Base-by-base conservation (phyloP, 2,888 invertebrate species). In the Cryptus viduatorius region DNA sequence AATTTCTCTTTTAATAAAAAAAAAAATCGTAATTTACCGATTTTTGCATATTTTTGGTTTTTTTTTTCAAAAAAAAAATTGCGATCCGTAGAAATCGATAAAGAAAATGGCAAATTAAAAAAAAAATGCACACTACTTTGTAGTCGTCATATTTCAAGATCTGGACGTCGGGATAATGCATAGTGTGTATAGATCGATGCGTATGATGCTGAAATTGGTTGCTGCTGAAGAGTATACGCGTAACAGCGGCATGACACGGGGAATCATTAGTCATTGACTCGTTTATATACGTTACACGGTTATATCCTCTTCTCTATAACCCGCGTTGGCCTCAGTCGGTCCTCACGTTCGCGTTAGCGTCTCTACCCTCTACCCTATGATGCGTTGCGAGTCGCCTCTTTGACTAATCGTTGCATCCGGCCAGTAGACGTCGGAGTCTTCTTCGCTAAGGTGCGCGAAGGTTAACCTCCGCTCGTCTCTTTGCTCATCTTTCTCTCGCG, bases 391-490 rank as follows among this genome's bases (percentile, higher is more conserved):
- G 59, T 68, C 78, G 59, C 29, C 37, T 73, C 73, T 85, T 83
- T 80, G 85, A 85, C 85, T 80, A 83, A 85, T 85, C 83, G 77
- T 77, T 77, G 77, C 53, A 82, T 80, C 82, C 79, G 85, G 77
- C 75, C 31, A 24, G 24, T 16, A 42, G 61, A 69, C 80, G 48
- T 61, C 69, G 67, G 59, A 64, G 67, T 68, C 37, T 48, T 53
- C 14, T 16, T 65, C 53, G 73, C 80, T 67, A n/a, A 44, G 65
- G 42, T 67, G 64, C 65, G 79, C 77, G 77, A 84, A 82, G 82
- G 82, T 81, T 37, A 69, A 68, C 53, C 76, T 78, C 82, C 86
- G 37, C 80, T 80, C 84, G 82, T 83, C 78, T 79, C 48, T 78
- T 76, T 71, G 79, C 80, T 79, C 79, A 77, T 79, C 65, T 73